Conservation (phyloP, 2,888 invertebrate species). For the Teleiodes luculella region DNA sequence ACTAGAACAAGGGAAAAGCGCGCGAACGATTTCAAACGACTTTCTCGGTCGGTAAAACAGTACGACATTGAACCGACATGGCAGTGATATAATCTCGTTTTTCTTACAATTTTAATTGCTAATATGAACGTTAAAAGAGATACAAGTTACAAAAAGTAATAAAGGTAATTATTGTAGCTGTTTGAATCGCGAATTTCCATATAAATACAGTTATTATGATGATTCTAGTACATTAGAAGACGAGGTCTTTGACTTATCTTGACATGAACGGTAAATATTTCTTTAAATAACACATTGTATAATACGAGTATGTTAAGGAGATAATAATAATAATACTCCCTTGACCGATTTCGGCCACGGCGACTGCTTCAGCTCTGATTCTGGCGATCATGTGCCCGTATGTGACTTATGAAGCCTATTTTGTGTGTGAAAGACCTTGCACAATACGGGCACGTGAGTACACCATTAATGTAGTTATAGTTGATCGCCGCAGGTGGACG, state of each 20-base stretch:
- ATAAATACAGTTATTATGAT: constrained; percentile 12
- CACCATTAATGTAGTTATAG: too few relatives aligned
- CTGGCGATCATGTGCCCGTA: too few relatives aligned
- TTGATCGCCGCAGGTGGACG: too few relatives aligned
- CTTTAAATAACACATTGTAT: too few relatives aligned
- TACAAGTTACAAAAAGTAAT: constrained; percentile 3
- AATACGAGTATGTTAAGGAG: too few relatives aligned
- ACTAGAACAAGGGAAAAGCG: constrained; percentile 28
- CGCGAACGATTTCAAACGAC: constrained; percentile 22
- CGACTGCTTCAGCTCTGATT: too few relatives aligned
- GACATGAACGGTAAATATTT: not conserved
- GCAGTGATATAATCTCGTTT: constrained; percentile 3
- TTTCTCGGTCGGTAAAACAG: constrained; percentile 27
- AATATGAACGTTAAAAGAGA: constrained; percentile 1
- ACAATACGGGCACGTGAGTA: too few relatives aligned
- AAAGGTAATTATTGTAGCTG: constrained; percentile 9
- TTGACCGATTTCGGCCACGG: too few relatives aligned
- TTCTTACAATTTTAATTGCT: constrained; percentile 14
- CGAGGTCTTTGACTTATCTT: constrained; percentile 8
- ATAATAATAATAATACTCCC: too few relatives aligned
- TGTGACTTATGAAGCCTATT: too few relatives aligned
- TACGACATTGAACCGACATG: constrained; percentile 18
- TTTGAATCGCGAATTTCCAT: constrained; percentile 7
- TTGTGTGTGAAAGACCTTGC: too few relatives aligned
- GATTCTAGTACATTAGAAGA: constrained; percentile 1